phyloP scores from a whole-genome alignment of 2,888 invertebrate species.

The Folsomia candida region DNA sequence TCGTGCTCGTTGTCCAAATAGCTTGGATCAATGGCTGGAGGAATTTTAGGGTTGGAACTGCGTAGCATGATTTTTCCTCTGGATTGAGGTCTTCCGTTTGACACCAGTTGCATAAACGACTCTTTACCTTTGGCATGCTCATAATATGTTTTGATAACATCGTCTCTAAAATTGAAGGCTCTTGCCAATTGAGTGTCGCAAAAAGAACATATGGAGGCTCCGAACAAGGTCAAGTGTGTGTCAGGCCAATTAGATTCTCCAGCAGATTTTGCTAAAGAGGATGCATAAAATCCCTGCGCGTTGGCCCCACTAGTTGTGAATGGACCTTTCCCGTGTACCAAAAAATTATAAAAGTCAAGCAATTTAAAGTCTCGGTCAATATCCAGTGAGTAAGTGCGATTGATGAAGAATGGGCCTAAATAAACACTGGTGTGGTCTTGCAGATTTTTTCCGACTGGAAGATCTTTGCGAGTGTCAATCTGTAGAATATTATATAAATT shows the following conservation, averaged over 20 bases:
- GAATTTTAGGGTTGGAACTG: slow-evolving; percentile 17
- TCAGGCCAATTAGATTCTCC: slow-evolving; percentile 39
- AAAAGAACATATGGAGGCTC: slow-evolving; percentile 27
- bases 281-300: slow-evolving; percentile 38
- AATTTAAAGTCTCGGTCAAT: slow-evolving; percentile 35
- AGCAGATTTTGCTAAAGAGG: slow-evolving; percentile 28
- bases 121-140: slow-evolving; percentile 32
- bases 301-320: slow-evolving; percentile 26
- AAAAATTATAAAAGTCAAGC: slow-evolving; percentile 21
- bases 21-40: slow-evolving; percentile 37
- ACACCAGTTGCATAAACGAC: slow-evolving; percentile 31
- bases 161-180: slow-evolving; percentile 33
- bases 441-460: slow-evolving; percentile 20
- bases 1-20: slow-evolving; percentile 43
- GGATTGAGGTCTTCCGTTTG: slow-evolving; percentile 34
- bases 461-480: background rate
- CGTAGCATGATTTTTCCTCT: slow-evolving; percentile 34
- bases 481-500: background rate
- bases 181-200: slow-evolving; percentile 30
- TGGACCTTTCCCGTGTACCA: slow-evolving; percentile 29
- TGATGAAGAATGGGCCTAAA: slow-evolving; percentile 42
- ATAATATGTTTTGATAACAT: slow-evolving; percentile 30
- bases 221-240: slow-evolving; percentile 23
- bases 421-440: slow-evolving; percentile 40
- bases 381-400: slow-evolving; percentile 20